These are phyloP conservation scores for Timema podura DNA, from an alignment of 2,888 invertebrate species.

Conservation along the genomic window DNA sequence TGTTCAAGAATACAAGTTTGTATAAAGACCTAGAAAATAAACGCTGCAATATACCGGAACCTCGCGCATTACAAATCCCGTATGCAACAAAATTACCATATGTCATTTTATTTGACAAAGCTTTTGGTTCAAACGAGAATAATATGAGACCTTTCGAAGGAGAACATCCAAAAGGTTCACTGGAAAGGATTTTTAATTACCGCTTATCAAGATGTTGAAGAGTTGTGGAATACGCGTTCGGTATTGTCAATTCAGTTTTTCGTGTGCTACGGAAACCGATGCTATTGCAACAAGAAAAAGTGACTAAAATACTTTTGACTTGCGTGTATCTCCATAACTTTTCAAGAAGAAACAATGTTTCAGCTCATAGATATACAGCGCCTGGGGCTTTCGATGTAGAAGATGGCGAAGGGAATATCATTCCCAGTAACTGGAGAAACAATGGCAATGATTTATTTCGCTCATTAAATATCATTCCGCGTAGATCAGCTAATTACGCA, in stretches of 20 bases:
- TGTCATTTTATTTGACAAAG: conserved; percentile 36
- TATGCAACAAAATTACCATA: conserved; percentile 33
- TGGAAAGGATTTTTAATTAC: conserved; percentile 38
- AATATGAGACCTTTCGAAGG: conserved; percentile 18
- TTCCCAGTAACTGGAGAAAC: conserved; percentile 33
- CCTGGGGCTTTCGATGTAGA: background rate
- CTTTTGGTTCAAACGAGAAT: conserved; percentile 22
- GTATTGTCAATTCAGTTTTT: conserved; percentile 23
- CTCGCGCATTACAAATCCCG: conserved; percentile 27
- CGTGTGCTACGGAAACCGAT: conserved; percentile 33
- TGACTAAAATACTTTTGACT: conserved; percentile 32
- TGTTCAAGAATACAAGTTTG: conserved; percentile 35
- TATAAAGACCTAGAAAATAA: conserved; percentile 35
- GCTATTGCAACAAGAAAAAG: conserved; percentile 33
- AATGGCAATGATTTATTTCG: conserved; percentile 25
- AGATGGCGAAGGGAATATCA: background rate
- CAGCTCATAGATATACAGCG: background rate
- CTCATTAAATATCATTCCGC: conserved; percentile 29
- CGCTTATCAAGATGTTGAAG: conserved; percentile 23
- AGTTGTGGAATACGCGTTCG: conserved; percentile 36
- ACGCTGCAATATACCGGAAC: conserved; percentile 31
- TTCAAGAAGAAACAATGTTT: conserved; percentile 25
- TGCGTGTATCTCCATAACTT: conserved; percentile 35
- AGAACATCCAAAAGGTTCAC: conserved; percentile 26
- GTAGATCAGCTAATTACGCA: conserved; percentile 28